Conservation (phyloP, 2,113 vertebrate species). For the Cromileptes altivelis region DNA sequence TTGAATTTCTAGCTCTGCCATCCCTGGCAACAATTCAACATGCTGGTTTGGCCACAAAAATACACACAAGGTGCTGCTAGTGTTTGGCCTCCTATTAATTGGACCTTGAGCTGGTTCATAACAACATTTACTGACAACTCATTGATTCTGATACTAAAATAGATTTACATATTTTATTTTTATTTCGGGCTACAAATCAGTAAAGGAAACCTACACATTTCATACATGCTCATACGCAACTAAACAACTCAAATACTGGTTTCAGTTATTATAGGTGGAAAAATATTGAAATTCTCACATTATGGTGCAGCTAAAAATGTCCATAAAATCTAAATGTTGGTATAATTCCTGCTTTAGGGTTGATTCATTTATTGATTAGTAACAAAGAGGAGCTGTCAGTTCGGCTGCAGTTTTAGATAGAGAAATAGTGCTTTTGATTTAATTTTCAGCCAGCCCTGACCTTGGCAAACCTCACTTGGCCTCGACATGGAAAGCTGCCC, state of each 20-base stretch:
- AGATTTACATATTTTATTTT: neutral
- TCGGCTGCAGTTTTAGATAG: conserved; percentile 20
- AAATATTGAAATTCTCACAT: neutral
- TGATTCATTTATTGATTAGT: conserved; percentile 26
- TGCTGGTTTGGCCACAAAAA: too few relatives aligned
- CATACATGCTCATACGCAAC: neutral
- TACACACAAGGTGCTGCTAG: too few relatives aligned
- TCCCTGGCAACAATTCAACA: too few relatives aligned
- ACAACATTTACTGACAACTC: too few relatives aligned
- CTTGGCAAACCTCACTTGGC: conserved; percentile 57
- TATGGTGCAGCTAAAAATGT: neutral
- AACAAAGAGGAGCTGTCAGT: conserved; percentile 8
- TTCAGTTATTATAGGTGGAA: neutral
- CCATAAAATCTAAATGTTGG: neutral
- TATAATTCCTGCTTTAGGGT: neutral
- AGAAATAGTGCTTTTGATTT: conserved; percentile 53
- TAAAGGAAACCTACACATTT: neutral
- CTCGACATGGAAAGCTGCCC: conserved; percentile 51
- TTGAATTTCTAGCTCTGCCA: too few relatives aligned
- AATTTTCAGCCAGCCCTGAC: conserved; percentile 56
- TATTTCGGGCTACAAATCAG: neutral
- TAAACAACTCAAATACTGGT: neutral
- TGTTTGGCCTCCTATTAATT: too few relatives aligned
- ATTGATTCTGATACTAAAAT: too few relatives aligned
- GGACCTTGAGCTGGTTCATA: too few relatives aligned